Evolutionary conservation across 2,888 invertebrate species (phyloP), one percentile per base, ranked within the genome.

Genomic region (Cremastinae sp.): DNA sequence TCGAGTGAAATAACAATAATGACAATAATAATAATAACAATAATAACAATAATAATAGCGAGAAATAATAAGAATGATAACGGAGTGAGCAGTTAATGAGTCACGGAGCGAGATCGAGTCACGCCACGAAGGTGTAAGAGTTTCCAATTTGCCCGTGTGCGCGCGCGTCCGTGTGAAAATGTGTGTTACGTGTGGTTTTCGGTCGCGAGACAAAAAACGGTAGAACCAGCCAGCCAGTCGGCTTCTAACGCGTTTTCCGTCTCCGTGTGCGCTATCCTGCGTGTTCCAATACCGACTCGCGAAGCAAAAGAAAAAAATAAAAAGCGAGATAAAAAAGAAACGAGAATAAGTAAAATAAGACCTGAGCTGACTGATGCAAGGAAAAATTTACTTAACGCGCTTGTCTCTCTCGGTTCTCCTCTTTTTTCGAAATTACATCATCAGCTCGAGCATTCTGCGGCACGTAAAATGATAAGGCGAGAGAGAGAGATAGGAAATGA

Each of bases 31-130:
- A 43, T n/a, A n/a, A n/a, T n/a, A n/a, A n/a, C n/a, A n/a, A n/a
- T n/a, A 28, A 28, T n/a, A 28, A 28, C 5, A 28, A 28, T 4
- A 28, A 28, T 28, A 28, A 28, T 28, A 28, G 28, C 28, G 28
- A 28, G 28, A 28, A 28, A 28, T 28, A 28, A 28, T 28, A 16
- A 38, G n/a, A 38, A 16, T 34, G 14, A 58, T 58, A 58, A 58
- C 41, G n/a, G 41, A 36, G 36, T 38, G 7, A 58, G 58, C 51
- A 36, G 58, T 45, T 34, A 51, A 66, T 66, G 73, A 73, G 41
- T 73, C 73, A 73, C 59, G 59, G 51, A 66, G 28, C 28, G 5
- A 28, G 45, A 66, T 45, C 73, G 66, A 66, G 73, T 66, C 73
- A 73, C 65, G 73, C 41, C 53, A 28, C 65, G 18, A 61, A 66